Conservation (phyloP, 2,888 invertebrate species). For the Drosophila diplacantha region DNA sequence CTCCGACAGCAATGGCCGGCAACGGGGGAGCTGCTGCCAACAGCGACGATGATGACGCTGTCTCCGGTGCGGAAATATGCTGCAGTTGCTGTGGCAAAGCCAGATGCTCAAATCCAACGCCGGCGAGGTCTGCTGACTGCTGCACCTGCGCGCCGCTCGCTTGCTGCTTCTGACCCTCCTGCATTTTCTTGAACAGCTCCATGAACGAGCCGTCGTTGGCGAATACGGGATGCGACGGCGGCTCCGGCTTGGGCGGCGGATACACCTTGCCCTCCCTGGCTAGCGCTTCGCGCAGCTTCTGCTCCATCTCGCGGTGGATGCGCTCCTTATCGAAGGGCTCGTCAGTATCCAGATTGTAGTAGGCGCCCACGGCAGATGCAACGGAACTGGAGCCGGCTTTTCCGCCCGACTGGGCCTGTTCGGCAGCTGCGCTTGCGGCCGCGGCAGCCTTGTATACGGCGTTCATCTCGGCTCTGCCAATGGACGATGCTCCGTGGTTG, state of each 20-base stretch:
- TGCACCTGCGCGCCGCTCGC: constrained; percentile 10
- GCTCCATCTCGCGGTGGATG: constrained; percentile 77
- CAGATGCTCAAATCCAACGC: constrained; percentile 2
- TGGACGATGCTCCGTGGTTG: not conserved
- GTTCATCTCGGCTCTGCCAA: constrained; percentile 21
- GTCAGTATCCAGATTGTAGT: constrained; percentile 71
- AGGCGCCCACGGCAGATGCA: constrained; percentile 61
- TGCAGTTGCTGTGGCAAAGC: constrained; percentile 9
- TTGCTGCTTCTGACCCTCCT: constrained; percentile 72
- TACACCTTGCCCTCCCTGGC: constrained; percentile 78
- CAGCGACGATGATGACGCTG: not conserved
- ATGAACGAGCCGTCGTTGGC: constrained; percentile 92
- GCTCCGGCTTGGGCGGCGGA: constrained; percentile 82
- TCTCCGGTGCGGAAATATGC: constrained; percentile 3
- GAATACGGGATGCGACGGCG: constrained; percentile 77
- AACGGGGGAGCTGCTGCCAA: constrained; percentile 19
- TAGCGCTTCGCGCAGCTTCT: constrained; percentile 74
- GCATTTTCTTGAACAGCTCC: constrained; percentile 94
- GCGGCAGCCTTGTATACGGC: constrained; percentile 16
- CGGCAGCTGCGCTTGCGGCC: constrained; percentile 3
- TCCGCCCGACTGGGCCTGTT: constrained; percentile 23
- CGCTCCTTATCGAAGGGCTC: constrained; percentile 77
- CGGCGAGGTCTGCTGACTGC: not conserved
- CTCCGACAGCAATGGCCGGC: constrained; percentile 57
- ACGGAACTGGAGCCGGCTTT: constrained; percentile 25